phyloP scores from a whole-genome alignment of 2,888 invertebrate species.

The Mimas tiliae region DNA sequence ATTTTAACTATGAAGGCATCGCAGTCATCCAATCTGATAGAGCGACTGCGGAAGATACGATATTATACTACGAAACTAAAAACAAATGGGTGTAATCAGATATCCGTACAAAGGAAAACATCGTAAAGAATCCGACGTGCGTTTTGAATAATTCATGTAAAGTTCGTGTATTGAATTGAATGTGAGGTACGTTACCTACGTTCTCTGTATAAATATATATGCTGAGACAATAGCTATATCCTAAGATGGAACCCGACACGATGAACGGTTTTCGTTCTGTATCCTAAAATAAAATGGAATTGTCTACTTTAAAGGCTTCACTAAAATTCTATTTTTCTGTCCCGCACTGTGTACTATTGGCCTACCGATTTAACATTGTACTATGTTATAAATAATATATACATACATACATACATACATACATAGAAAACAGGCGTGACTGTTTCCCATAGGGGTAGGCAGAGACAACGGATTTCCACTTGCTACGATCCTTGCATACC shows the following conservation, averaged over 20 bases:
- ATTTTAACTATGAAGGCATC: too few species aligned
- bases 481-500: too few species aligned
- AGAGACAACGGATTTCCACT: too few species aligned
- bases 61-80: not conserved
- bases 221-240: not conserved
- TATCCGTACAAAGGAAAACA: not conserved
- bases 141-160: not conserved
- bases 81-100: not conserved
- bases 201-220: not conserved
- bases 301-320: not conserved
- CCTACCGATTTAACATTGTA: too few species aligned
- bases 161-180: not conserved
- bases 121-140: conserved; percentile 4
- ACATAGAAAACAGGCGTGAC: too few species aligned
- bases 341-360: too few species aligned
- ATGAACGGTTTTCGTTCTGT: not conserved
- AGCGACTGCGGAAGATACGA: too few species aligned
- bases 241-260: not conserved
- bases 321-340: not conserved
- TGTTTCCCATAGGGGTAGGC: too few species aligned
- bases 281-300: not conserved
- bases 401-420: too few species aligned
- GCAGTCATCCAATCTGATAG: too few species aligned
- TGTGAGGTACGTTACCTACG: not conserved
- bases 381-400: too few species aligned